Conservation (phyloP, 1,140 invertebrate genomes). For the Ridgeia piscesae region DNA sequence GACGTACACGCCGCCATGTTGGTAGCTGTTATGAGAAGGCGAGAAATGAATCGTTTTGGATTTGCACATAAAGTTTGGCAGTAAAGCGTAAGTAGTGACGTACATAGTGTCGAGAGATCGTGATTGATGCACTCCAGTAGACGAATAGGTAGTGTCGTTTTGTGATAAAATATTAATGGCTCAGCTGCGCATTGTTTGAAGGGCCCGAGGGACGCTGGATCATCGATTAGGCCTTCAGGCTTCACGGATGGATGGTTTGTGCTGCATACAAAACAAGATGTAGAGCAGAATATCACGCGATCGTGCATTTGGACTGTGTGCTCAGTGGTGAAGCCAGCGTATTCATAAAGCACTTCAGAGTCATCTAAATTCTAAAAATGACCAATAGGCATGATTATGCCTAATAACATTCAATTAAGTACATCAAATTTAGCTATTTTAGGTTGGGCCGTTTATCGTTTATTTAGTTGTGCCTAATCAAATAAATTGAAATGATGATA, state of each 20-base stretch:
- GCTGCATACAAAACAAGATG: not conserved
- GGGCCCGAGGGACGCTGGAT: not conserved
- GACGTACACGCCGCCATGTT: not conserved
- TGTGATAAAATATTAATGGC: not conserved
- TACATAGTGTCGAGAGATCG: not conserved
- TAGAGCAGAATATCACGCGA: not conserved
- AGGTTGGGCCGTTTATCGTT: no score
- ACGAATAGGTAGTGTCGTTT: not conserved
- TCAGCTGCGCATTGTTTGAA: not conserved
- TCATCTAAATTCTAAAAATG: not conserved
- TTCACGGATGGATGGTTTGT: not conserved
- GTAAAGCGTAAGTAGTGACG: not conserved
- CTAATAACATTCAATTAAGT: no score
- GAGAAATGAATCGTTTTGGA: not conserved
- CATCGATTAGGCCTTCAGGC: not conserved
- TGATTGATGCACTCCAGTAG: not conserved
- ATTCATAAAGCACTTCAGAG: not conserved
- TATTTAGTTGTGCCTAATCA: no score
- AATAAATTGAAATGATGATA: no score
- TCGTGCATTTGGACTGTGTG: not conserved
- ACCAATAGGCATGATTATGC: no score
- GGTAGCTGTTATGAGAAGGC: not conserved
- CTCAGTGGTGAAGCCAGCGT: not conserved
- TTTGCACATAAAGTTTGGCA: not conserved
- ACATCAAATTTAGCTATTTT: no score